phyloP scores from a whole-genome alignment of 2,888 invertebrate genomes.

The Stenodema calcarata region DNA sequence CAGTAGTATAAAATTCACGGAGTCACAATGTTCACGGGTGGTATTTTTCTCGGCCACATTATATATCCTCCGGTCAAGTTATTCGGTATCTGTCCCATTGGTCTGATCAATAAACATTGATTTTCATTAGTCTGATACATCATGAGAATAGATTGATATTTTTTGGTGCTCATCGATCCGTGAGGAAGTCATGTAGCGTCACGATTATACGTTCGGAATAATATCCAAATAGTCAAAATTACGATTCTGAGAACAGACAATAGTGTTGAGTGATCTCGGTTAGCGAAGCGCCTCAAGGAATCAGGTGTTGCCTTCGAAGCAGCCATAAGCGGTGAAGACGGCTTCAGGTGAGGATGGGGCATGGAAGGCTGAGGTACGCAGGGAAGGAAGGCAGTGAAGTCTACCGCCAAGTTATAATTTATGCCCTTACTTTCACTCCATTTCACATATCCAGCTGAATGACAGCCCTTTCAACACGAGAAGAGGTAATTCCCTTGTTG shows the following conservation, averaged over 20 bases:
- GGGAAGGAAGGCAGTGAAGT: background rate
- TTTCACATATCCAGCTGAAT: slow-evolving; percentile 43
- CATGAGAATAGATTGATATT: no score
- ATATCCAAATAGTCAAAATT: no score
- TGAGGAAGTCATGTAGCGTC: no score
- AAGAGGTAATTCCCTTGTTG: slow-evolving; percentile 36
- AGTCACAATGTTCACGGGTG: no score
- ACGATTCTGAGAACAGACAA: background rate
- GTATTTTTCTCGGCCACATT: no score
- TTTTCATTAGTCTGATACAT: no score
- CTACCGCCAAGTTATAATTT: slow-evolving; percentile 34
- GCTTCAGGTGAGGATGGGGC: background rate
- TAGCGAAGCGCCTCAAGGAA: background rate
- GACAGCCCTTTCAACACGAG: slow-evolving; percentile 38
- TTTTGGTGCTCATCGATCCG: no score
- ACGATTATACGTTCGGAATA: no score
- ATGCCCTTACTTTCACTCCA: slow-evolving; percentile 36
- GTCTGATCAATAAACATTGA: no score
- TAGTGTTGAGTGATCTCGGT: background rate
- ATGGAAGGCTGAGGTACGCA: background rate
- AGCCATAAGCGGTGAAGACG: background rate
- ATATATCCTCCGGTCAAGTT: no score
- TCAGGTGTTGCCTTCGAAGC: background rate
- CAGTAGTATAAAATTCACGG: no score
- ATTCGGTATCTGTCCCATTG: no score